phyloP scores from a whole-genome alignment of 2,888 invertebrate species.

The Schizaphis graminum region DNA sequence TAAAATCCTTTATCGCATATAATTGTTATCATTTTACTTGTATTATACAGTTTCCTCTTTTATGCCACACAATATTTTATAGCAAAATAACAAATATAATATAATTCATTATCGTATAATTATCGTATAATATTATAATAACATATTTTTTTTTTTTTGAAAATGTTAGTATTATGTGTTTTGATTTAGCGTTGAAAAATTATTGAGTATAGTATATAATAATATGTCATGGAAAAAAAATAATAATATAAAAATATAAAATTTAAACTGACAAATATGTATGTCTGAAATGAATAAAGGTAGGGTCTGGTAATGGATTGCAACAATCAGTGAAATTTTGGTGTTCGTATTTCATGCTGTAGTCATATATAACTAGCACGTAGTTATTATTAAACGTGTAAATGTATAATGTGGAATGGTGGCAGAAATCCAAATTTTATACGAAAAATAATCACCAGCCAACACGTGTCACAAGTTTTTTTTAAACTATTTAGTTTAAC shows the following conservation, averaged over 20 bases:
- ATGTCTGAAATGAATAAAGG: background rate
- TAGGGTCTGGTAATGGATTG: background rate
- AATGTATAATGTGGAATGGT: background rate
- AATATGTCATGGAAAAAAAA: background rate
- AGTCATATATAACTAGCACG: background rate
- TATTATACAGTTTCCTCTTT: conserved; percentile 13
- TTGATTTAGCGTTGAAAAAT: background rate
- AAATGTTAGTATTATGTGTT: background rate
- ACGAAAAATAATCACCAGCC: conserved; percentile 22
- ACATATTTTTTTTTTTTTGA: background rate
- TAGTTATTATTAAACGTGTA: conserved; percentile 56
- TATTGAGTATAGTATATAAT: background rate
- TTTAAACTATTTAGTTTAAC: conserved; percentile 13
- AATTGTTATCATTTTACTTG: conserved; percentile 15
- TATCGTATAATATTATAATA: background rate
- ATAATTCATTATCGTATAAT: background rate
- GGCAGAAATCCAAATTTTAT: conserved; percentile 58
- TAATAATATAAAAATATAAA: background rate
- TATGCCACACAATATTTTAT: background rate
- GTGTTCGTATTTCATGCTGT: background rate
- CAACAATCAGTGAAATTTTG: conserved; percentile 30
- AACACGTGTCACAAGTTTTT: conserved; percentile 34
- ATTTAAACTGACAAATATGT: background rate
- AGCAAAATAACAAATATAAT: background rate
- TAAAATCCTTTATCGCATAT: conserved; percentile 24